Evolutionary conservation across 1,140 invertebrate species (phyloP).

Genomic region (Apis florea): DNA sequence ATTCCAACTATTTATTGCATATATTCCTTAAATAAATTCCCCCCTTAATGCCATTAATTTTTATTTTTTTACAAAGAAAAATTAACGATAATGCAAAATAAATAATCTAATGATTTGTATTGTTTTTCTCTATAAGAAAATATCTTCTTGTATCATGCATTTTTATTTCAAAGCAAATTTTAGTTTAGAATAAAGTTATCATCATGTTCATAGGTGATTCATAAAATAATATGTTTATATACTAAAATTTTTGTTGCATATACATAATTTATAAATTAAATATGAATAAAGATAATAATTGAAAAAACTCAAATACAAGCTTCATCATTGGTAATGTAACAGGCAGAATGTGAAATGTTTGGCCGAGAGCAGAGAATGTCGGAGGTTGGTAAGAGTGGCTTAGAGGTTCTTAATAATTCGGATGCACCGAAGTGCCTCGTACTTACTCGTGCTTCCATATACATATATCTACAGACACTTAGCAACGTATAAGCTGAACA

Average conservation of each 20-base stretch:
- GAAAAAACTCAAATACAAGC: no score
- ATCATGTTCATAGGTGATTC: neutral
- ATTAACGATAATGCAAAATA: conserved; percentile 49
- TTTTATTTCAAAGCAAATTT: neutral
- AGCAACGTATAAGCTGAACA: conserved; percentile 41
- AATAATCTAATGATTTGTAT: conserved; percentile 54
- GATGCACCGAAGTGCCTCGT: conserved; percentile 65
- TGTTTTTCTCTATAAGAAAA: conserved; percentile 1
- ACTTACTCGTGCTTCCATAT: conserved; percentile 45
- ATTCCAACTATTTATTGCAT: conserved; percentile 2
- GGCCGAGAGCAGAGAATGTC: conserved; percentile 36
- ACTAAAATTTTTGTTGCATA: no score
- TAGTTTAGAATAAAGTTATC: neutral
- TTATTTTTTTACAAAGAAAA: conserved; percentile 63
- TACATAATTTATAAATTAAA: neutral
- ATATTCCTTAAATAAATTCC: conserved; percentile 2
- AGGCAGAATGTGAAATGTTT: conserved; percentile 54
- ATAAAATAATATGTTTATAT: no score
- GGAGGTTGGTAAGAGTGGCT: conserved; percentile 68
- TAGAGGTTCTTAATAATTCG: conserved; percentile 76
- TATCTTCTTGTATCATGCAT: neutral
- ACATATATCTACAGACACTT: conserved; percentile 50
- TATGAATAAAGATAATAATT: no score
- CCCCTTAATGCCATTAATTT: conserved; percentile 64
- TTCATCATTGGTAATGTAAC: conserved; percentile 70